These are phyloP conservation scores for Alectoris magna DNA, from an alignment of 2,797 vertebrate genomes.

Conservation along the genomic window DNA sequence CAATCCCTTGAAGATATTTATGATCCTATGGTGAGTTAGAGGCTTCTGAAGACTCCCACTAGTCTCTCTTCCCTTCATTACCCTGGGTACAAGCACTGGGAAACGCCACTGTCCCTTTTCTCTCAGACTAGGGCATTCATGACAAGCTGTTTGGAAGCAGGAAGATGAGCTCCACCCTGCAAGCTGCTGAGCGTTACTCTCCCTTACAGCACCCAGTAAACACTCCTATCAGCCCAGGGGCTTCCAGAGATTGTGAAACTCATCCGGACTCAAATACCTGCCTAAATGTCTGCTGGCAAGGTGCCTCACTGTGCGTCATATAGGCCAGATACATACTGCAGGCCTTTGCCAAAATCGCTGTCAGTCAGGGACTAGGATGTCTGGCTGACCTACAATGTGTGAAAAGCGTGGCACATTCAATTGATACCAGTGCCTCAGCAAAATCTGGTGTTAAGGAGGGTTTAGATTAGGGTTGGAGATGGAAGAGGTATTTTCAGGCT, in stretches of 20 bases:
- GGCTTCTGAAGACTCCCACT: conserved; percentile 64
- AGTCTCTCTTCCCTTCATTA: conserved; percentile 39
- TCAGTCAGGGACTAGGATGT: background rate
- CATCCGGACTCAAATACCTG: background rate
- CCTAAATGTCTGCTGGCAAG: background rate
- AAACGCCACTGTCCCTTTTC: conserved; percentile 28
- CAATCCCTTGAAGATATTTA: conserved; percentile 70
- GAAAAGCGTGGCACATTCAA: background rate
- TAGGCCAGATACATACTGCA: background rate
- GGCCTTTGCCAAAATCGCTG: background rate
- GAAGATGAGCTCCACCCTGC: background rate
- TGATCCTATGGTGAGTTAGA: conserved; percentile 35
- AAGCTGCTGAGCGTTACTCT: background rate
- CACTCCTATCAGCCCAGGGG: background rate
- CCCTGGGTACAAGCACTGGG: conserved; percentile 35
- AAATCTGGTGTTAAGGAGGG: background rate
- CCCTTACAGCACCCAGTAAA: background rate
- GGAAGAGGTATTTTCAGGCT: background rate
- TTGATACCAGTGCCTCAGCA: background rate
- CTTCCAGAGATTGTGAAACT: background rate
- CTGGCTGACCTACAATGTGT: background rate
- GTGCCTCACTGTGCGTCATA: background rate
- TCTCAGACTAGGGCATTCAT: conserved; percentile 34
- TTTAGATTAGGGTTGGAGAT: background rate
- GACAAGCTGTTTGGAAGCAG: conserved; percentile 24